phyloP scores from a whole-genome alignment of 2,888 invertebrate species.

The Himalopsyche tibetana region DNA sequence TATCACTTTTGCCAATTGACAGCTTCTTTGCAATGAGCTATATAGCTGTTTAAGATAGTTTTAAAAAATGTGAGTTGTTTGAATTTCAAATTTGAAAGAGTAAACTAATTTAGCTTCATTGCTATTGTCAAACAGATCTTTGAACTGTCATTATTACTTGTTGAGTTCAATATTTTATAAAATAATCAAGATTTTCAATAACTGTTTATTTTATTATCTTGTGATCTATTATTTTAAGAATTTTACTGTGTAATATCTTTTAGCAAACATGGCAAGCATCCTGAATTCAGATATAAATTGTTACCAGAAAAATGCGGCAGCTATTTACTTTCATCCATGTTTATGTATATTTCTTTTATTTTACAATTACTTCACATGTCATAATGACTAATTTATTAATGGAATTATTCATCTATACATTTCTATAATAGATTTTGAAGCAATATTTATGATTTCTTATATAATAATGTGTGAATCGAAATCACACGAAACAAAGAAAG shows the following conservation, averaged over 20 bases:
- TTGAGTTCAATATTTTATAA: too few species aligned
- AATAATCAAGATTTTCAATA: too few species aligned
- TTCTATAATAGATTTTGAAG: background rate
- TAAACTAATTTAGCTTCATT: too few species aligned
- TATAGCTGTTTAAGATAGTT: too few species aligned
- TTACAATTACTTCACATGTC: background rate
- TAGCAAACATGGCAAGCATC: background rate
- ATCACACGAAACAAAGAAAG: background rate
- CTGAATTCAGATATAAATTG: background rate
- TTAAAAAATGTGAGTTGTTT: too few species aligned
- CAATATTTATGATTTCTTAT: background rate
- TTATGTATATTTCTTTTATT: background rate
- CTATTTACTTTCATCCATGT: background rate
- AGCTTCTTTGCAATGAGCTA: too few species aligned
- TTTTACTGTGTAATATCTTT: background rate
- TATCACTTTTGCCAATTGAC: too few species aligned
- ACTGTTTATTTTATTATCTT: too few species aligned
- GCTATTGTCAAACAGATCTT: too few species aligned
- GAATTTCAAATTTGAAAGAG: too few species aligned
- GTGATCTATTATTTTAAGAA: too few species aligned
- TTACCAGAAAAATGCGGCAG: background rate
- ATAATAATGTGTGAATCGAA: background rate
- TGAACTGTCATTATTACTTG: too few species aligned
- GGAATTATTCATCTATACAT: slow-evolving; percentile 5
- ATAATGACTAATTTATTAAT: background rate